Evolutionary conservation across 2,113 vertebrate species (phyloP), one percentile per base, ranked within the genome.

Genomic region (Chaetodon auriga): DNA sequence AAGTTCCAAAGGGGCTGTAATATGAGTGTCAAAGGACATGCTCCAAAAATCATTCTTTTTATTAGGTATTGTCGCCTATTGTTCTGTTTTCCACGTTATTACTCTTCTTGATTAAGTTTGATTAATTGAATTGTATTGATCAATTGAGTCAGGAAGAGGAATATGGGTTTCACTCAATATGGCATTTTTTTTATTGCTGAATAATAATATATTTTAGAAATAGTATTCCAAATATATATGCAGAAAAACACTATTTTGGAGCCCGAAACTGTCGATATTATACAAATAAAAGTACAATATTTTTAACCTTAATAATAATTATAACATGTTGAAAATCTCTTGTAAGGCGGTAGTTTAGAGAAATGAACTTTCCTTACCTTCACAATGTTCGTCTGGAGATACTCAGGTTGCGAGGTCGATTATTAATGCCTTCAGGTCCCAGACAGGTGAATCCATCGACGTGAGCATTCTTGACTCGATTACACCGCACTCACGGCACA

Each of bases 391-490:
- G 14, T 5, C 0, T 15, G 51, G 4, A 9, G 23, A 49, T 15
- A 1, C 15, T 11, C 36, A 16, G 48, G 35, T 51, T 19, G n/a
- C 60, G 12, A 15, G 55, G 51, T 90, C 66, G 92, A 92, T 94
- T 95, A 84, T 14, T 95, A 23, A 85, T 82, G 93, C 62, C 92
- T 94, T 79, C 46, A 51, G 49, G 68, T 78, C 64, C 30, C 43
- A 46, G 62, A 91, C 95, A 95, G 95, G 95, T 95, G 91, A 92
- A 93, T 75, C 80, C 48, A 92, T 95, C 92, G 92, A 88, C 66
- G 43, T 53, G 43, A 62, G 25, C 86, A 77, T 78, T 92, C 92
- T 74, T 38, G 69, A 75, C 88, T 93, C 90, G 91, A 94, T 94
- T 94, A 86, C 90, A 75, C 73, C 23, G 65, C 81, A 78, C 91